Evolutionary conservation across 1,140 invertebrate species (phyloP), one percentile per base, ranked within the genome.

Genomic region (Aphidius ervi): DNA sequence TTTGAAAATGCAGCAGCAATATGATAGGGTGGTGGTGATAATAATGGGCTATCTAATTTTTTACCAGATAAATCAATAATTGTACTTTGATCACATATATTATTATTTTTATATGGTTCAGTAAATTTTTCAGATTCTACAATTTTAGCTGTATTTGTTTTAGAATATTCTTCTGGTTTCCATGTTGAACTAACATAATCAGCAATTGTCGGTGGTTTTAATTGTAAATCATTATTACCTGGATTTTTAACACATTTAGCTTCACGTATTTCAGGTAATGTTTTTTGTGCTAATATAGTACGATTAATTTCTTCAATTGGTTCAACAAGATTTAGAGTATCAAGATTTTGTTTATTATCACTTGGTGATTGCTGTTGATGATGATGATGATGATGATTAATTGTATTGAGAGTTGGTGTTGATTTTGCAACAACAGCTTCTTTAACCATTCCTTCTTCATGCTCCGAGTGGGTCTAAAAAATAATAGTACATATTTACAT

Each of bases 1-100:
- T 86, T 87, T 2, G 86, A 88, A 68, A 86, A 86, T 5, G 82
- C 84, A 5, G 86, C 85, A 8, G 87, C 87, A 63, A 88, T 86
- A 64, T 88, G 85, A 77, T 88, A 88, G 2, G 87, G 86, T 3
- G 87, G 87, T 7, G 87, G 86, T 20, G 76, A 72, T 5, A 71
- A 74, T 9, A 71, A 74, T 9, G 75, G 75, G 31, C 72, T 57
- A 9, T 75, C 75, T 43, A 68, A 74, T 6, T 67, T 57, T 65
- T 67, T 72, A 9, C 64, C 60, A 9, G 48, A 2, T 8, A 62
- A 57, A 39, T 62, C 20, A 56, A 23, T 48, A 48, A 50, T 61
- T 42, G 63, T 64, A 46, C 67, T 63, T 4, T 63, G 46, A 16
- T 60, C 67, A 46, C 67, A 70, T 6, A 43, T 65, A 9, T 70